Evolutionary conservation across 2,888 invertebrate species (phyloP), one percentile per base, ranked within the genome.

Genomic region (Caenorhabditis wallacei): DNA sequence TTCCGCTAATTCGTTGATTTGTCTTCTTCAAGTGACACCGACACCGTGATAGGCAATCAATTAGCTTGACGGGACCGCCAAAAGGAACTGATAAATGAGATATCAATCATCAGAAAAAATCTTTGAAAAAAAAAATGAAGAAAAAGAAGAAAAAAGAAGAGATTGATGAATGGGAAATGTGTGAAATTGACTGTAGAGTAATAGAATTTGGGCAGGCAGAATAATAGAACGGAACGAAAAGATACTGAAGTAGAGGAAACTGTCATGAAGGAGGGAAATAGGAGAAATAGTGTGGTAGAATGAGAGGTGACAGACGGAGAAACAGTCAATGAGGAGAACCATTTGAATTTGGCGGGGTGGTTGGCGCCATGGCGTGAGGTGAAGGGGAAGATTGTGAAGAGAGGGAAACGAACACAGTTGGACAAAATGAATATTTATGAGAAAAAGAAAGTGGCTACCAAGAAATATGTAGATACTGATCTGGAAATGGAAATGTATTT

Each of bases 41-140:
- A 66, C 53, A 66, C 66, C 51, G 16, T 30, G 51, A 66, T 51
- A 46, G 64, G 64, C 57, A 51, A 76, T 69, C 68, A 76, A 76
- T 76, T 76, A 76, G 68, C 76, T 75, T 75, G 75, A 75, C 76
- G 76, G 66, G 76, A 76, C 61, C 76, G 76, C 68, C 68, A 76
- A 76, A 76, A 54, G 59, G 57, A 76, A 76, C 76, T 76, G 69
- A 76, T 76, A 69, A 69, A 68, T 69, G 76, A 75, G 68, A 51
- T 59, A 69, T 76, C 76, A 61, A 76, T 68, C 76, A 76, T 46
- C 48, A 48, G 59, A 46, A 30, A 18, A 24, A 24, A 43, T 24
- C 22, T 8, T 30, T 8, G 8, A 30, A 20, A 18, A n/a, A 30
- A 18, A 43, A 56, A 75, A 35, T 18, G 24, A 56, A 48, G 46